These are phyloP conservation scores for Empidonax alnorum DNA, from an alignment of 2,113 vertebrate species.

Conservation along the genomic window DNA sequence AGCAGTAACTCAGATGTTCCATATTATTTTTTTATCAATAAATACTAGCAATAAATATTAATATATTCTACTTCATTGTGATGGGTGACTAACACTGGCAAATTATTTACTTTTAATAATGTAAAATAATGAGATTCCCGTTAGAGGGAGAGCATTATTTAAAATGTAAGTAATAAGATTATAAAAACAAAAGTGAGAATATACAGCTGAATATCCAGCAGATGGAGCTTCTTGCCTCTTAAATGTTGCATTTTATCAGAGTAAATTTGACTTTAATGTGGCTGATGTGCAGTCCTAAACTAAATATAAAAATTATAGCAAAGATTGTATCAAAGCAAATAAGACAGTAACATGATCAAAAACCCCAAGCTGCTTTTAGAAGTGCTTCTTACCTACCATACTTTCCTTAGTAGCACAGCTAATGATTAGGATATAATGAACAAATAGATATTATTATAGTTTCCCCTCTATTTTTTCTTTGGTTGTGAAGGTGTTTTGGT, in stretches of 20 bases:
- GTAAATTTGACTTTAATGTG: background rate
- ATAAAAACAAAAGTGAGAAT: background rate
- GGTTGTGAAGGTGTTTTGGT: background rate
- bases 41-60: background rate
- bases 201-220: constrained; percentile 62
- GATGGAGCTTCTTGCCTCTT: constrained; percentile 68
- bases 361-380: background rate
- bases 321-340: background rate
- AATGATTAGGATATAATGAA: background rate
- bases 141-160: background rate
- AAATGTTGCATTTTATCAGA: background rate
- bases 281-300: background rate
- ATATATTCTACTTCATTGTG: background rate
- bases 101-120: background rate
- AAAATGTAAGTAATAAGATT: background rate
- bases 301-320: background rate
- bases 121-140: background rate
- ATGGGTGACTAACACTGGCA: background rate
- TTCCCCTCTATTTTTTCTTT: background rate
- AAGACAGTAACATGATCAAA: background rate
- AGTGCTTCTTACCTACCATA: background rate
- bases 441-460: background rate
- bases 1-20: background rate
- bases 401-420: background rate
- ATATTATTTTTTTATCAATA: background rate